These are phyloP conservation scores for Chaetops frenatus DNA, from an alignment of 2,113 vertebrate genomes.

Conservation along the genomic window DNA sequence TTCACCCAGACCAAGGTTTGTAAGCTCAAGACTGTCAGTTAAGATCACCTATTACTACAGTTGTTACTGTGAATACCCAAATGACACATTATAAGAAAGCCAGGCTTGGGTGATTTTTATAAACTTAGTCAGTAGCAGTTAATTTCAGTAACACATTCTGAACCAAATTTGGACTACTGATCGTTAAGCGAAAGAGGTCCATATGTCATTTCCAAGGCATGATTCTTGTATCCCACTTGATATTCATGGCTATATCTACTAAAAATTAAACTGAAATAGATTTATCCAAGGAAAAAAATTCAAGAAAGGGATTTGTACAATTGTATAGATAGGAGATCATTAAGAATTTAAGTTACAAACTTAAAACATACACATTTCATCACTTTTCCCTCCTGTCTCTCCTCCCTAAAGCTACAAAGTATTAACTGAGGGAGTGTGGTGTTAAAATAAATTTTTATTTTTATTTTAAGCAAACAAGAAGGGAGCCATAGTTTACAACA, in stretches of 20 bases:
- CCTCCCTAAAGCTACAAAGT: neutral
- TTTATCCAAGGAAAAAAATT: neutral
- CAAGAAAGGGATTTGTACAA: neutral
- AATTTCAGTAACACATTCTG: neutral
- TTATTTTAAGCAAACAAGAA: neutral
- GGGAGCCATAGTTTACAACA: neutral
- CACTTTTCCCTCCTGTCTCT: neutral
- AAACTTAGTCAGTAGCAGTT: neutral
- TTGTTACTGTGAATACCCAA: neutral
- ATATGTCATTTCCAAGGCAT: neutral
- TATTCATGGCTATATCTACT: neutral
- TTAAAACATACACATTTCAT: neutral
- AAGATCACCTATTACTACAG: neutral
- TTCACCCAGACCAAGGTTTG: neutral
- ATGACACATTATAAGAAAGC: neutral
- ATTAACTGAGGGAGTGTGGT: neutral
- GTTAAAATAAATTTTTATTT: neutral
- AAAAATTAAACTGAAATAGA: neutral
- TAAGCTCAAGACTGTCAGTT: neutral
- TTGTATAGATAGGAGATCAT: neutral
- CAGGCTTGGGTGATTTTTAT: neutral
- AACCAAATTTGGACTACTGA: neutral
- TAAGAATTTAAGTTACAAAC: neutral
- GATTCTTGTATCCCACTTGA: neutral
- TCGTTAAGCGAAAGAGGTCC: neutral